Percentiles rank a stretch among this genome's conserved stretches.
Evolutionary conservation across 2,113 vertebrate genomes (phyloP).

Genomic region (Pelodiscus sinensis): DNA sequence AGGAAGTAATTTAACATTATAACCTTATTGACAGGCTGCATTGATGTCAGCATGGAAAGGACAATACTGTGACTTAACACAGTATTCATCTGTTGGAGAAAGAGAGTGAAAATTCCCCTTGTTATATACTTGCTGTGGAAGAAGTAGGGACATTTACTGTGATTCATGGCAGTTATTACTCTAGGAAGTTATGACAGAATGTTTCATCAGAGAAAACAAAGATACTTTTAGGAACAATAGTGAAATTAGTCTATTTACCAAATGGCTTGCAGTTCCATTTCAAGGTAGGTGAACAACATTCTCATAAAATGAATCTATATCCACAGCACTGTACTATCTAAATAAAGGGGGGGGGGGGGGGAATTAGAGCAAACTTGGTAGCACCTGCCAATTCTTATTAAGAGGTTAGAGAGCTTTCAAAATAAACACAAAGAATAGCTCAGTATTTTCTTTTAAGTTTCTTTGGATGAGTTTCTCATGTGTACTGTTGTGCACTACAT

Average conservation of each 20-base stretch:
- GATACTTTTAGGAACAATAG: constrained; percentile 20
- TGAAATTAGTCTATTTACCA: constrained; percentile 59
- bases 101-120: not conserved
- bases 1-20: constrained; percentile 1
- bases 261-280: constrained; percentile 1
- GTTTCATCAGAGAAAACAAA: constrained; percentile 47
- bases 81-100: constrained; percentile 4
- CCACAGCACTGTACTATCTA: constrained; percentile 12
- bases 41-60: not conserved
- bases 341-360: constrained; percentile 16
- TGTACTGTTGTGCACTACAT: not conserved
- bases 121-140: not conserved
- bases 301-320: constrained; percentile 46
- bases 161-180: not conserved
- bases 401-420: constrained; percentile 55
- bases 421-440: constrained; percentile 38
- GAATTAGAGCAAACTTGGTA: constrained; percentile 26
- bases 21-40: not conserved
- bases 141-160: constrained; percentile 1
- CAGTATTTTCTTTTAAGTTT: constrained; percentile 67
- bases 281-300: constrained; percentile 37
- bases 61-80: not conserved
- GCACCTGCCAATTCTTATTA: constrained; percentile 59
- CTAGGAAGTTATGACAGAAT: constrained; percentile 17
- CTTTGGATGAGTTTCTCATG: constrained; percentile 36